Conservation (phyloP, 2,113 vertebrate species). For the Amazona vittata region DNA sequence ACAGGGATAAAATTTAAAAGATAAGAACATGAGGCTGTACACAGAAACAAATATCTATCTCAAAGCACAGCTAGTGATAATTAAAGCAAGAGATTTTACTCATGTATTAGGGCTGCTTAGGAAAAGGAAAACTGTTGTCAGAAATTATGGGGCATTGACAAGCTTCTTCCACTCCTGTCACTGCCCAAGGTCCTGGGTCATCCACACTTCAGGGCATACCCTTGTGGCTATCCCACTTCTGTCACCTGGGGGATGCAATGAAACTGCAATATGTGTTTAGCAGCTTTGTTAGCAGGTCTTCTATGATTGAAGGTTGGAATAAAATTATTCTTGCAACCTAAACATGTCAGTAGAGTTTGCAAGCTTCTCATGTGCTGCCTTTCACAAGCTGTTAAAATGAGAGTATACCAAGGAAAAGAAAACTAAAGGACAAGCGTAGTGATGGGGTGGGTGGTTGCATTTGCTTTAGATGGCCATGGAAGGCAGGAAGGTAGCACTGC, state of each 20-base stretch:
- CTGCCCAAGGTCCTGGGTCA: background rate
- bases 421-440: accelerated
- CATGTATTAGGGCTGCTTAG: background rate
- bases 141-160: background rate
- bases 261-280: background rate
- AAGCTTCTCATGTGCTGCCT: background rate
- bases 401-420: background rate
- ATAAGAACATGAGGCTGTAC: background rate
- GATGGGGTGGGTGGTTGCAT: background rate
- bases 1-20: background rate
- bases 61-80: background rate
- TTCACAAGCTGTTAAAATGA: background rate
- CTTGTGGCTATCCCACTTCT: background rate
- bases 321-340: background rate
- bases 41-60: background rate
- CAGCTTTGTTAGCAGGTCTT: background rate
- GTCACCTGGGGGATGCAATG: background rate
- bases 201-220: background rate
- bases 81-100: background rate
- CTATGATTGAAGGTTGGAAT: background rate
- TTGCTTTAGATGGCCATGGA: accelerated
- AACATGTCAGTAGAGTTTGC: background rate
- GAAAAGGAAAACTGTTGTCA: background rate
- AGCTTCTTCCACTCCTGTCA: background rate
- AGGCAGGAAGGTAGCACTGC: background rate